These are phyloP conservation scores for Entomyzon cyanotis DNA, from an alignment of 2,113 vertebrate species.

Conservation along the genomic window DNA sequence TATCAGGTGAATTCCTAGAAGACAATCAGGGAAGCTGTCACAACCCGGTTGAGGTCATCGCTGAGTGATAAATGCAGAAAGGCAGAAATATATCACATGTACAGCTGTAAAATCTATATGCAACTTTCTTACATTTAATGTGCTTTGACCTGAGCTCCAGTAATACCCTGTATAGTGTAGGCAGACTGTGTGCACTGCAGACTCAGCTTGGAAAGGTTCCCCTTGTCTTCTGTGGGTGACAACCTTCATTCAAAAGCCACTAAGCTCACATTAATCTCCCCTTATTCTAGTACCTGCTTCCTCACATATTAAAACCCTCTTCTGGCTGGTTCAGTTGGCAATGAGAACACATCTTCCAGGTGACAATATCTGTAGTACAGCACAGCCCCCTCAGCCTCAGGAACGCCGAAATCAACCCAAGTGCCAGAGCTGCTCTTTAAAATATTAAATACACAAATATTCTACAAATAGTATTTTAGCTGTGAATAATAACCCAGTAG, in stretches of 20 bases:
- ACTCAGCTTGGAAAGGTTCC: not conserved
- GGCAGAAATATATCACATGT: not conserved
- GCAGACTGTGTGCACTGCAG: not conserved
- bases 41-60: not conserved
- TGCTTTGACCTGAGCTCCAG: not conserved
- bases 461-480: constrained; percentile 38
- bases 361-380: not conserved
- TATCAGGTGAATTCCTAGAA: not conserved
- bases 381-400: accelerated
- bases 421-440: constrained; percentile 29
- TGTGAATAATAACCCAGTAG: not conserved
- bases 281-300: not conserved
- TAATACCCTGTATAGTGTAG: not conserved
- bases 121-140: not conserved
- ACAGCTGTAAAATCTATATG: not conserved
- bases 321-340: not conserved
- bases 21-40: not conserved
- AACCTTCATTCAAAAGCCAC: not conserved
- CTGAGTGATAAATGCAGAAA: not conserved
- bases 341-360: not conserved
- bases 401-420: constrained; percentile 19
- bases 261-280: not conserved
- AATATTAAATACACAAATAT: constrained; percentile 55
- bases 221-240: not conserved
- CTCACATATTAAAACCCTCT: not conserved